phyloP scores from a whole-genome alignment of 2,888 invertebrate genomes.

The Acanthosepion esculentum region DNA sequence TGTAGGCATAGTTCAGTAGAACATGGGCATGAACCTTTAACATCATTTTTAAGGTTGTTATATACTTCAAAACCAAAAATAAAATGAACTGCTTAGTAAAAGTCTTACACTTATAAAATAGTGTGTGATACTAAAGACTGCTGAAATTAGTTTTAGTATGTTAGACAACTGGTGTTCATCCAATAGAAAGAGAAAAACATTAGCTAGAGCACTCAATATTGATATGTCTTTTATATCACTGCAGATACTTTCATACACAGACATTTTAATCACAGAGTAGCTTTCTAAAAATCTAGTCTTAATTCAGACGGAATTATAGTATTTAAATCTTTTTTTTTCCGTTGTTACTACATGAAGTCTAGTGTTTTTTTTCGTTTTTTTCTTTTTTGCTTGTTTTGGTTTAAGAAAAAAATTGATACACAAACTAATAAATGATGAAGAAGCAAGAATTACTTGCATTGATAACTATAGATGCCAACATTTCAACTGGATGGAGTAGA shows the following conservation, averaged over 20 bases:
- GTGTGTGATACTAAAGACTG: no score
- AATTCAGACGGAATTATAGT: background rate
- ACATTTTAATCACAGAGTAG: conserved; percentile 6
- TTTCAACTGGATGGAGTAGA: background rate
- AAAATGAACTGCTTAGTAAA: no score
- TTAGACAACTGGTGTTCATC: background rate
- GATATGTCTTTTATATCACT: background rate
- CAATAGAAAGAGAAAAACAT: background rate
- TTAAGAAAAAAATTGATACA: background rate
- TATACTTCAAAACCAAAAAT: no score
- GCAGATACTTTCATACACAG: background rate
- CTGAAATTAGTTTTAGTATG: no score
- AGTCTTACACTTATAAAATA: no score
- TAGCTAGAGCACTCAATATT: background rate
- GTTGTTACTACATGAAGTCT: background rate
- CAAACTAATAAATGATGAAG: background rate
- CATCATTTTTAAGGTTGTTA: no score
- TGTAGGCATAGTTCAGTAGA: no score
- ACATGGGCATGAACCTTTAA: no score
- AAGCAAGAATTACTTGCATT: background rate
- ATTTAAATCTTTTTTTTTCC: background rate
- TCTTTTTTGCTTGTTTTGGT: no score
- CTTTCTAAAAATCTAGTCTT: background rate
- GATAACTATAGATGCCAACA: background rate
- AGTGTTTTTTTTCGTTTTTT: no score